Evolutionary conservation across 2,797 vertebrate species (phyloP), one percentile per base, ranked within the genome.

Genomic region (Sebastes minor): DNA sequence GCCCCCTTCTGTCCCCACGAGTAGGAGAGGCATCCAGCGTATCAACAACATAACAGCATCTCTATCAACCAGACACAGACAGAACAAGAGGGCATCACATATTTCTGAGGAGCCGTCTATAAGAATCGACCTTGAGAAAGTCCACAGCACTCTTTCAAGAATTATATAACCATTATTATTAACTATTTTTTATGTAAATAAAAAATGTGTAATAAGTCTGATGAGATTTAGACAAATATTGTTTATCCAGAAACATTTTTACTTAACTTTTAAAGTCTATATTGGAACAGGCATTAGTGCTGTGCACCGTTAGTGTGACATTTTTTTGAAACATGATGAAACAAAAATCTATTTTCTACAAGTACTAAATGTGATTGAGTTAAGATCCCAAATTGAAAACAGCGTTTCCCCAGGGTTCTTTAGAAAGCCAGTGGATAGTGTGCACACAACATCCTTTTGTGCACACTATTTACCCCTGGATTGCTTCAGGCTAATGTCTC

Each of bases 401-500:
- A 90, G 85, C 82, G 94, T 96, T 93, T 97, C 96, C 96, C 86
- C 88, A 94, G 93, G 94, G 95, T 93, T 95, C 91, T 93, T 90
- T 88, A 94, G 95, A 93, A 95, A 94, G 90, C 95, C 95, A 94
- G 91, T 95, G 94, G 93, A 95, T 96, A 95, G 95, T 95, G 88
- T 91, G 88, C 94, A 94, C 91, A 94, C 94, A 95, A 94, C 93
- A 93, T 95, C 90, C 95, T 97, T 96, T 95, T 97, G 96, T 97
- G 96, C 97, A 97, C 97, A 98, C 97, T 99, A 98, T 99, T 99
- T 99, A 99, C 98, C 98, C 98, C 97, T 96, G 98, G 97, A 98
- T 99, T 97, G 98, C 98, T 99, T 97, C 97, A 98, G 98, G 98
- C 98, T 99, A 99, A 99, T 99, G 98, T 99, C 98, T 99, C 97